These are phyloP conservation scores for Urocolius indicus DNA, from an alignment of 2,113 vertebrate genomes.

Conservation along the genomic window DNA sequence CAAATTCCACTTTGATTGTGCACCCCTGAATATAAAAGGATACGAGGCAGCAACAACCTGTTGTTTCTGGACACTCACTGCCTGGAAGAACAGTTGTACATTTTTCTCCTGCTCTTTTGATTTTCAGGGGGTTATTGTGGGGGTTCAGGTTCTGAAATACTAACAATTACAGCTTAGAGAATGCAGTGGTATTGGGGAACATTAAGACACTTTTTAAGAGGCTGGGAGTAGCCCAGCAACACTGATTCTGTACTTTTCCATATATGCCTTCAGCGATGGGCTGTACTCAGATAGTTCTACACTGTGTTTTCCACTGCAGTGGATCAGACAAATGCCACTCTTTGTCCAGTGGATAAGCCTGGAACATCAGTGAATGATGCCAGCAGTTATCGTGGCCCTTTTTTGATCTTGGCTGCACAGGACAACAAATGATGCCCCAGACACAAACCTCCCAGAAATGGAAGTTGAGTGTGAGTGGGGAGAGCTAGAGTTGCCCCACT, in stretches of 20 bases:
- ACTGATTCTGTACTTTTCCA: neutral
- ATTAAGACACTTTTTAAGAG: neutral
- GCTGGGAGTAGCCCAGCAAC: neutral
- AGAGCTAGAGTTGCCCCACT: neutral
- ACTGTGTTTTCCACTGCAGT: neutral
- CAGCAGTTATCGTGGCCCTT: neutral
- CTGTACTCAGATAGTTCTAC: neutral
- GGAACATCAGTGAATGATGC: constrained; percentile 14
- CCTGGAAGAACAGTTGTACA: neutral
- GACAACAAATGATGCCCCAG: neutral
- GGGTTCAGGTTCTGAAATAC: neutral
- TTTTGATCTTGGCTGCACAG: neutral
- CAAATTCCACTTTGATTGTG: rapidly evolving
- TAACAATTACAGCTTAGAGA: neutral
- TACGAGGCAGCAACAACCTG: rapidly evolving
- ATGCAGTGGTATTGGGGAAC: neutral
- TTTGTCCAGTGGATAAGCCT: constrained; percentile 40
- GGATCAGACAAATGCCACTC: neutral
- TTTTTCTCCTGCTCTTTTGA: neutral
- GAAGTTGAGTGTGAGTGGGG: neutral
- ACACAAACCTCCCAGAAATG: neutral
- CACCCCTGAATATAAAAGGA: rapidly evolving
- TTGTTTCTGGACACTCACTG: neutral
- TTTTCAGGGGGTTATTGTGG: neutral
- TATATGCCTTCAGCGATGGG: neutral